Evolutionary conservation across 2,888 invertebrate species (phyloP).

Genomic region (Agonopterix arenella): DNA sequence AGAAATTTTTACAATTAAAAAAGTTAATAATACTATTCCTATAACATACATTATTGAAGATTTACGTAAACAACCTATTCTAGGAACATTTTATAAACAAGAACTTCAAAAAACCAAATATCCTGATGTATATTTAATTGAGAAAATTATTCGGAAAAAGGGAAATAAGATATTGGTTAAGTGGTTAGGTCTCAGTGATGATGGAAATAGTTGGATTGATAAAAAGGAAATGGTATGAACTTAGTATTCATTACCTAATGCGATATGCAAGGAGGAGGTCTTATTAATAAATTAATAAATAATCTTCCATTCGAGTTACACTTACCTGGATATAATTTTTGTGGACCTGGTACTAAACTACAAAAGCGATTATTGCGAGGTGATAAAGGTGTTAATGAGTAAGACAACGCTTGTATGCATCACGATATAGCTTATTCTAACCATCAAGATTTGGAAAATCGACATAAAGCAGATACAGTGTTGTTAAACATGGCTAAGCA

Average conservation of each 20-base stretch:
- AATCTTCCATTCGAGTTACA: slow-evolving; percentile 17
- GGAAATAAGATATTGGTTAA: too few species aligned
- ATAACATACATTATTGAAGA: too few species aligned
- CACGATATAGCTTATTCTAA: slow-evolving; percentile 19
- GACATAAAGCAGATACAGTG: slow-evolving; percentile 34
- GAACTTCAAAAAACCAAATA: too few species aligned
- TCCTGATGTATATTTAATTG: too few species aligned
- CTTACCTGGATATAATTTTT: slow-evolving; percentile 23
- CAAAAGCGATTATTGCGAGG: slow-evolving; percentile 27
- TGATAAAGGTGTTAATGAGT: slow-evolving; percentile 24
- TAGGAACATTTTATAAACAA: too few species aligned
- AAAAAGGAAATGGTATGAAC: too few species aligned
- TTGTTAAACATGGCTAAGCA: slow-evolving; percentile 15
- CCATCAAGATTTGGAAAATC: slow-evolving; percentile 11
- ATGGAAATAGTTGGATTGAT: too few species aligned
- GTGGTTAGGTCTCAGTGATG: too few species aligned
- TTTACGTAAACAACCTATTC: too few species aligned
- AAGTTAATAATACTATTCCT: too few species aligned
- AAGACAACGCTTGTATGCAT: slow-evolving; percentile 17
- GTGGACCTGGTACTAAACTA: slow-evolving; percentile 23
- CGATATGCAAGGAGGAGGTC: slow-evolving; percentile 4
- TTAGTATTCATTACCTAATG: background rate
- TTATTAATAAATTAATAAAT: slow-evolving; percentile 12
- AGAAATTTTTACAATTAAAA: too few species aligned
- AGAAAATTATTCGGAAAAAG: too few species aligned